These are phyloP conservation scores for Oasisia sp. DNA, from an alignment of 2,888 invertebrate genomes.

Conservation along the genomic window DNA sequence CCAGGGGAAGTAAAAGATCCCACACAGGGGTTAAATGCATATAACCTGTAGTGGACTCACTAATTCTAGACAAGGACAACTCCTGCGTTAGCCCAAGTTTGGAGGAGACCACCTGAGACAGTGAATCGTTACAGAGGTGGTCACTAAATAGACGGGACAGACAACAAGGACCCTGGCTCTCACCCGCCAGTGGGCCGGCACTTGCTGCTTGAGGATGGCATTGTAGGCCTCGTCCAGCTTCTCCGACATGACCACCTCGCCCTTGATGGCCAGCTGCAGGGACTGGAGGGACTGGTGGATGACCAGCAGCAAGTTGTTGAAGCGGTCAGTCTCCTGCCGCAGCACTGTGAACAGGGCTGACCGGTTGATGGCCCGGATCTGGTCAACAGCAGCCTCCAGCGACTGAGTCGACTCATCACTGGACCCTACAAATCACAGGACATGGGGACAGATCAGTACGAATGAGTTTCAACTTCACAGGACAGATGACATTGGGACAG, in stretches of 20 bases:
- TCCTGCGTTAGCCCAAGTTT: too few species aligned
- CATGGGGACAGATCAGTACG: neutral
- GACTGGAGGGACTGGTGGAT: constrained; percentile 37
- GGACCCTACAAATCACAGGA: neutral
- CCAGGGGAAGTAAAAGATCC: too few species aligned
- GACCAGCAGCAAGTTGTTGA: constrained; percentile 56
- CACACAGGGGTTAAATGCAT: too few species aligned
- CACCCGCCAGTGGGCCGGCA: constrained; percentile 63
- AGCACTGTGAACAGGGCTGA: constrained; percentile 64
- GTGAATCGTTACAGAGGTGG: neutral
- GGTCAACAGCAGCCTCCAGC: neutral
- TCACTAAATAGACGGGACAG: neutral
- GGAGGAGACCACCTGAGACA: neutral
- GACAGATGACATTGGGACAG: too few species aligned
- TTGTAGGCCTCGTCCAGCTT: constrained; percentile 61
- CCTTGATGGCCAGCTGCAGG: constrained; percentile 42
- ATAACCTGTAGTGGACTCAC: too few species aligned
- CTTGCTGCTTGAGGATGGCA: constrained; percentile 58
- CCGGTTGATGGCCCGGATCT: neutral
- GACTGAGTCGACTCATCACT: neutral
- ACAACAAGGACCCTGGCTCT: neutral
- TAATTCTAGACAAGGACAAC: too few species aligned
- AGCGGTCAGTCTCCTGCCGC: constrained; percentile 64
- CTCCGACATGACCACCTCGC: constrained; percentile 65
- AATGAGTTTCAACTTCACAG: too few species aligned